phyloP scores from a whole-genome alignment of 2,113 vertebrate species.

The Dryoscopus gambensis region DNA sequence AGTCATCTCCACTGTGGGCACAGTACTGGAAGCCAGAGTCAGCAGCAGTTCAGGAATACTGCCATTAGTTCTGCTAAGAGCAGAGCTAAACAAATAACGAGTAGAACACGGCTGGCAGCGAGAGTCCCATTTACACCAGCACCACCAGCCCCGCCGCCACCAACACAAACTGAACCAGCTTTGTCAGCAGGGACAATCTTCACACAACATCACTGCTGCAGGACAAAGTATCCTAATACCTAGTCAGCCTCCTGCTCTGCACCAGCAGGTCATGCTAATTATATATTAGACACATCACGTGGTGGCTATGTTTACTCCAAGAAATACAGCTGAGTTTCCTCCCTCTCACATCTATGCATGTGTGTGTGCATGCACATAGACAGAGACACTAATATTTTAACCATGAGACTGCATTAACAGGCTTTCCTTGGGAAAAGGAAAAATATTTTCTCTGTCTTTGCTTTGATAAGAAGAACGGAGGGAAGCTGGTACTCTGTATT shows the following conservation, averaged over 20 bases:
- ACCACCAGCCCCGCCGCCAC: neutral
- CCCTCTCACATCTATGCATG: neutral
- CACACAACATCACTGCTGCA: fast-evolving
- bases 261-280: constrained; percentile 54
- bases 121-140: neutral
- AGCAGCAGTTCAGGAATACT: constrained; percentile 32
- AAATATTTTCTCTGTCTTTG: neutral
- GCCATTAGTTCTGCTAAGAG: neutral
- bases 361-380: neutral
- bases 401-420: neutral
- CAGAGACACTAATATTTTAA: neutral
- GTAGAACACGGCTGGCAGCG: neutral
- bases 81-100: neutral
- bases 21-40: neutral
- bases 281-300: constrained; percentile 38
- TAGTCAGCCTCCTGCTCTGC: neutral
- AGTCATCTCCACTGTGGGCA: constrained; percentile 2
- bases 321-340: constrained; percentile 17
- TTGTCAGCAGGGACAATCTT: neutral
- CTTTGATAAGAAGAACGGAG: neutral
- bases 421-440: neutral
- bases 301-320: constrained; percentile 51
- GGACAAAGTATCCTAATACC: neutral
- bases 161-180: neutral
- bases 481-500: fast-evolving